Base-by-base conservation (phyloP, 2,888 invertebrate species). In the Rhaphigaster nebulosa region DNA sequence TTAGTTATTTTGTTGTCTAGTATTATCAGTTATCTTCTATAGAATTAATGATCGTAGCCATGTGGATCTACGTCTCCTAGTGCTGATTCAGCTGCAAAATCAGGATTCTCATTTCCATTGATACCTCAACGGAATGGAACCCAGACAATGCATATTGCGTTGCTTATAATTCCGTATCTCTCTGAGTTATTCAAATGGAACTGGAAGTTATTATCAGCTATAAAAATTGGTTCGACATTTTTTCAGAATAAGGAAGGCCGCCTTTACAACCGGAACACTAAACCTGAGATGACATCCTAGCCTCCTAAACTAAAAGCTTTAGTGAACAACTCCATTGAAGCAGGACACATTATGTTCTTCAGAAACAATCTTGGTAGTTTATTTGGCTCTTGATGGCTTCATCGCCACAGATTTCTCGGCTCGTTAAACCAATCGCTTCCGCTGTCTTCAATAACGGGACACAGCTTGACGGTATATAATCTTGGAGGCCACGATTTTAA, bases 401-500 rank as follows among this genome's bases (percentile, higher is more conserved):
- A 84, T 84, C 84, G 26, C 45, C 12, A n/a, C n/a, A 50, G 26
- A 50, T n/a, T 84, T 84, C 84, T n/a, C 15, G n/a, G 84, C 84
- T 50, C 45, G 45, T 84, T 84, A 84, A 76, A 41, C 26, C 13
- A 18, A 84, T 84, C 13, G 84, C 45, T 84, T 84, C 84, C 84
- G 84, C 41, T 84, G 84, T 26, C 26, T 45, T 45, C 45, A 13
- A 26, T 84, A 84, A 84, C 84, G 84, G 84, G 84, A 45, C 45
- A 84, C n/a, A 45, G 13, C 84, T 41, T 26, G 84, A 84, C 45
- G n/a, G 12, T 50, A 45, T 84, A 84, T 84, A 45, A 84, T 84
- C 84, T 84, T 1, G 13, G 26, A 34, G 84, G 45, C 45, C 84
- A 84, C 84, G 84, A 84, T 84, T 50, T 84, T 84, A 84, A 84